phyloP scores from a whole-genome alignment of 2,888 invertebrate species.

The Stramonita haemastoma region DNA sequence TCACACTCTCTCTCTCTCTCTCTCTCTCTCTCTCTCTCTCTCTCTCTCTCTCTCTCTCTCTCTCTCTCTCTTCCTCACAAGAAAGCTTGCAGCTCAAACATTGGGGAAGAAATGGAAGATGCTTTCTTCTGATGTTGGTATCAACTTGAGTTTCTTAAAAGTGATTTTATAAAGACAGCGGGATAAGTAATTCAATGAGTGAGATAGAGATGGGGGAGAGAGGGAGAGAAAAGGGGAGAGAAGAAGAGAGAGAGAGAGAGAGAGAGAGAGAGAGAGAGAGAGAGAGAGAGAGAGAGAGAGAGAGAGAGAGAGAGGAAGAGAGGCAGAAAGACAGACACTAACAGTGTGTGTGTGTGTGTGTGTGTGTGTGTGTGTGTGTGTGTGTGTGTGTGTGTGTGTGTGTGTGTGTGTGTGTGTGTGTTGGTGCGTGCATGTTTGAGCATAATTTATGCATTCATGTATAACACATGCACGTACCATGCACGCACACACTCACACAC shows the following conservation, averaged over 20 bases:
- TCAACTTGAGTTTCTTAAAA: too few species aligned
- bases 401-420: background rate
- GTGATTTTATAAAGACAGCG: too few species aligned
- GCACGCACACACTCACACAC: background rate
- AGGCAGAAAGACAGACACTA: background rate
- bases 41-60: too few species aligned
- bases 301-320: constrained; percentile 5
- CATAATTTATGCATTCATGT: background rate
- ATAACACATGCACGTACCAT: too few species aligned
- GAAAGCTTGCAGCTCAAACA: too few species aligned
- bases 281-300: constrained; percentile 31
- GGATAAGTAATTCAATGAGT: background rate
- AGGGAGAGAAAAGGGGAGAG: background rate
- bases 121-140: too few species aligned
- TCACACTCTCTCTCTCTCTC: too few species aligned
- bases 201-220: background rate
- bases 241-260: background rate
- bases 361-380: too few species aligned
- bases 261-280: constrained; percentile 10
- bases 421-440: background rate
- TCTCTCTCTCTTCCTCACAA: too few species aligned
- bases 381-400: background rate
- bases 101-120: too few species aligned
- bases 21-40: too few species aligned
- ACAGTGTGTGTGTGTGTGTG: background rate